These are phyloP conservation scores for Lepidothrix coronata DNA, from an alignment of 2,113 vertebrate species.

Conservation along the genomic window DNA sequence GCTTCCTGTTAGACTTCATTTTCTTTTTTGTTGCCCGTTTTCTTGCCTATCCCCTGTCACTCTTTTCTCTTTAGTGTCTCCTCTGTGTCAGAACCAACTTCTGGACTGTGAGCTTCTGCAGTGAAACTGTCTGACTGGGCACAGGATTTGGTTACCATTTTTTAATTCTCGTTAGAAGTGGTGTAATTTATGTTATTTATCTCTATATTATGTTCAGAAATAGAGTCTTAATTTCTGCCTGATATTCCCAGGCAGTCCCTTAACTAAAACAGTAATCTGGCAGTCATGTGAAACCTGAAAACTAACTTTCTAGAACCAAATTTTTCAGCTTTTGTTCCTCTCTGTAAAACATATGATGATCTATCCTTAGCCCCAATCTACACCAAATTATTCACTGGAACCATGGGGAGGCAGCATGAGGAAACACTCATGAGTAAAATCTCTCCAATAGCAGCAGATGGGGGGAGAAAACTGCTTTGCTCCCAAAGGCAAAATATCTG, in stretches of 20 bases:
- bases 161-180: background rate
- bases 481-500: conserved; percentile 6
- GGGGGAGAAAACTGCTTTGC: background rate
- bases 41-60: background rate
- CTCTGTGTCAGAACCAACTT: background rate
- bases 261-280: background rate
- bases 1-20: background rate
- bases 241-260: background rate
- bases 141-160: background rate
- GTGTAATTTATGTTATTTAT: background rate
- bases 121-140: background rate
- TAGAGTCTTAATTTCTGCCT: background rate
- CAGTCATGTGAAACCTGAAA: background rate
- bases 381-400: background rate
- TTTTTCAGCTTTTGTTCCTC: background rate
- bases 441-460: conserved; percentile 4
- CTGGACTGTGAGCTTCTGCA: background rate
- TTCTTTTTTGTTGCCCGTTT: background rate
- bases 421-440: background rate
- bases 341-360: background rate
- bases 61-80: background rate
- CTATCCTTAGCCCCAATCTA: background rate
- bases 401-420: background rate
- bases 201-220: background rate
- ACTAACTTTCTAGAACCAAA: background rate